phyloP scores from a whole-genome alignment of 2,113 vertebrate genomes.

The Cnemophilus loriae region DNA sequence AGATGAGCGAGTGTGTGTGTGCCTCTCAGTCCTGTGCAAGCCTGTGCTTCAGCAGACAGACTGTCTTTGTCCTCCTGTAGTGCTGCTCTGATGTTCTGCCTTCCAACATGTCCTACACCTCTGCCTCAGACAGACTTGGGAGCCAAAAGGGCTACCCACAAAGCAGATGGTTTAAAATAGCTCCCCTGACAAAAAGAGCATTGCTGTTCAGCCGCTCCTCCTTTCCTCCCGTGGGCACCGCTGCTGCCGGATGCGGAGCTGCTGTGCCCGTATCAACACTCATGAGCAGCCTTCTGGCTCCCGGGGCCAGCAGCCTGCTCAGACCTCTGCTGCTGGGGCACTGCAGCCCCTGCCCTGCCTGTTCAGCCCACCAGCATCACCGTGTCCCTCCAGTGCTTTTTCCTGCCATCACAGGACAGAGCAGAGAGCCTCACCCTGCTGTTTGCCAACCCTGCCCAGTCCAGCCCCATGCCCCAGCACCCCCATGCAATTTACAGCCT shows the following conservation, averaged over 20 bases:
- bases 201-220: not conserved
- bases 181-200: not conserved
- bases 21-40: not conserved
- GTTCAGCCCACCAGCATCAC: not conserved
- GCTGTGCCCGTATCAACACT: rapidly evolving
- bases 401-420: not conserved
- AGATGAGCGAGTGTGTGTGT: not conserved
- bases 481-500: not conserved
- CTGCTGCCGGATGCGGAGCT: rapidly evolving
- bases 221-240: rapidly evolving
- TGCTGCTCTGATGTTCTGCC: not conserved
- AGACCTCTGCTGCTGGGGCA: not conserved
- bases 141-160: conserved; percentile 29
- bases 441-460: not conserved
- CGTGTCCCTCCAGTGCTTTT: rapidly evolving
- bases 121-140: not conserved
- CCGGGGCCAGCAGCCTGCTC: not conserved
- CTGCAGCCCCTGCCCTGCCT: not conserved
- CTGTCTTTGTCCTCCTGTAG: not conserved
- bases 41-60: not conserved
- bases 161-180: conserved; percentile 24
- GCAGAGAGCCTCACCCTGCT: not conserved
- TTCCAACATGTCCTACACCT: not conserved
- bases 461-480: not conserved
- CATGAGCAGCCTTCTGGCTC: not conserved